Percentiles rank a stretch among this genome's conserved stretches.
Evolutionary conservation across 2,888 invertebrate genomes (phyloP).

Genomic region (Cosmia pyralina): DNA sequence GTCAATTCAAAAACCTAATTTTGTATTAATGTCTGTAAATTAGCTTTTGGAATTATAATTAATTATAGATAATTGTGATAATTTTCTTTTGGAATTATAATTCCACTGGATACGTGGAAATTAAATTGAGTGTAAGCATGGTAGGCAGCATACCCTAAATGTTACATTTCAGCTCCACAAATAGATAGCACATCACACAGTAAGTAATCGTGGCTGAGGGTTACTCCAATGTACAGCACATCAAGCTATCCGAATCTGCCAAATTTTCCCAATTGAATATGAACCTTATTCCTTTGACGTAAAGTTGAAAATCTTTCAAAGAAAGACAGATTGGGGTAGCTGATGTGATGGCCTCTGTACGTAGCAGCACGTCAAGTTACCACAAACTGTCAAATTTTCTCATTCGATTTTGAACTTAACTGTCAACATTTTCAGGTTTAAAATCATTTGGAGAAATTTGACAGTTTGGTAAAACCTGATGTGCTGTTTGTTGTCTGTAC

Average conservation of each 20-base stretch:
- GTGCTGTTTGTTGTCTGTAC: not conserved
- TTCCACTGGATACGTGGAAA: slow-evolving; percentile 3
- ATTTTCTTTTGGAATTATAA: slow-evolving; percentile 22
- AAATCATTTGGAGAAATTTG: too few relatives aligned
- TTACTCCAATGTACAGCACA: not conserved
- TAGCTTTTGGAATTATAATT: slow-evolving; percentile 19
- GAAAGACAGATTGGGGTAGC: too few relatives aligned
- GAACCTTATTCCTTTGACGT: too few relatives aligned
- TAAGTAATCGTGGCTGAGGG: not conserved
- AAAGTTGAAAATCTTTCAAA: too few relatives aligned
- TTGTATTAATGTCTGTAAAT: not conserved
- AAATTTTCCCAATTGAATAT: too few relatives aligned
- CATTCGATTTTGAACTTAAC: too few relatives aligned
- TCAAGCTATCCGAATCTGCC: too few relatives aligned
- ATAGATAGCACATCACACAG: not conserved
- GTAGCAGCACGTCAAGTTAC: too few relatives aligned
- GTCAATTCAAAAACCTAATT: slow-evolving; percentile 13
- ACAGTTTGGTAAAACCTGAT: too few relatives aligned
- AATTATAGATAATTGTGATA: slow-evolving; percentile 5
- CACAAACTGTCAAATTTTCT: too few relatives aligned
- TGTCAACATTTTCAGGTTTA: too few relatives aligned
- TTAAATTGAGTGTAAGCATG: not conserved
- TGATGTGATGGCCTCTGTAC: too few relatives aligned
- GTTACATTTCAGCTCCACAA: not conserved
- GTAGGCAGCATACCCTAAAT: not conserved